Base-by-base conservation (phyloP, 2,113 vertebrate genomes). In the Pseudolaguvia tuberculata region DNA sequence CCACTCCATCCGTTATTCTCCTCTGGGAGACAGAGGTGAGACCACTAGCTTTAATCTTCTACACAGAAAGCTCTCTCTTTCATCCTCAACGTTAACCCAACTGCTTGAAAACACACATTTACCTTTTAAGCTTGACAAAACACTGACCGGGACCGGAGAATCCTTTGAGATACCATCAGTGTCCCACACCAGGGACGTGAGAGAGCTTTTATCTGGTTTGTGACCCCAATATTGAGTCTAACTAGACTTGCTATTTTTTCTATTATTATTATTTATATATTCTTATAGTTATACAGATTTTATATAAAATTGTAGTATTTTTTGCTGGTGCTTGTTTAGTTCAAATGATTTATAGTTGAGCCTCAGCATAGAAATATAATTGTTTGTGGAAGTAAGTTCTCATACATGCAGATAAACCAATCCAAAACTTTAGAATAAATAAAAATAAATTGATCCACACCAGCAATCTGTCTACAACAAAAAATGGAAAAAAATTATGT, bases 41-140 rank as follows among this genome's bases (percentile, higher is more conserved):
- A 80, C 62, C 62, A 53, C 21, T 47, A n/a, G 45, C 27, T 78
- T 65, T 65, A 31, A 56, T 25, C 72, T 47, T 25, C 70, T 62
- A 76, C 53, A 12, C 75, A 62, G 66, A 76, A 76, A 70, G 75
- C 75, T 51, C 47, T 69, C 59, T 65, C 52, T 39, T 61, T 25
- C 69, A 17, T 67, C 63, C 62, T 68, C 70, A 68, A 53, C 31
- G 47, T 68, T 50, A 58, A 48, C 56, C 48, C 72, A 39, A 25
- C 29, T 17, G 13, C 27, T 23, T 50, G 48, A 20, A 58, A 69
- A 57, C 56, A 51, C 66, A 55, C 72, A 45, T 62, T 70, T 76
- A 70, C 75, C 66, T 70, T 70, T 76, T 70, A 76, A 76, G 23
- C 66, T 18, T 51, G 66, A 70, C 75, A 76, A 76, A 76, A 76